Conservation (phyloP, 2,888 invertebrate species). For the Pyrgus malvae region DNA sequence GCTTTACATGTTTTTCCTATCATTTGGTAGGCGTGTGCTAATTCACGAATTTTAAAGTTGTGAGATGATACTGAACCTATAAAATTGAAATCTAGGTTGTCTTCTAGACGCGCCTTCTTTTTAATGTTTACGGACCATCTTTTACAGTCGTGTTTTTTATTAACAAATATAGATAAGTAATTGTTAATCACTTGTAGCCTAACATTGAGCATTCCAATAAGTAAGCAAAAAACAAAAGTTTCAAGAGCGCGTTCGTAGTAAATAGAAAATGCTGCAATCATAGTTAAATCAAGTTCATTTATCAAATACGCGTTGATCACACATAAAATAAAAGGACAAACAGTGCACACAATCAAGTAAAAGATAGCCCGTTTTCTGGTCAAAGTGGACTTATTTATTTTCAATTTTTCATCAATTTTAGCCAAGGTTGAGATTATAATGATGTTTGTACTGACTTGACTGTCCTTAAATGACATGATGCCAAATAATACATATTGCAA, state of each 20-base stretch:
- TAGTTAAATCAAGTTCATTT: not conserved
- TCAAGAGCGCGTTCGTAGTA: slow-evolving; percentile 27
- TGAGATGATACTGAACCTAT: slow-evolving; percentile 44
- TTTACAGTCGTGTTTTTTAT: slow-evolving; percentile 39
- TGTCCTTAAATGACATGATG: not conserved
- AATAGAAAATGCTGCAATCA: slow-evolving; percentile 1
- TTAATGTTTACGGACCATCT: slow-evolving; percentile 8
- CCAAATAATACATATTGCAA: slow-evolving; percentile 9
- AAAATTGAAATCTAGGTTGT: slow-evolving; percentile 39
- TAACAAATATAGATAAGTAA: slow-evolving; percentile 47
- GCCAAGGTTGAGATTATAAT: slow-evolving; percentile 16
- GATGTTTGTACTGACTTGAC: slow-evolving; percentile 1
- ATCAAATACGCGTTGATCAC: not conserved
- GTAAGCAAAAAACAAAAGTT: slow-evolving; percentile 43
- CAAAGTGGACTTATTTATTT: not conserved
- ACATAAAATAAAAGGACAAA: slow-evolving; percentile 14
- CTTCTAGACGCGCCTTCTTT: not conserved
- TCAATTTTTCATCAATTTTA: slow-evolving; percentile 23
- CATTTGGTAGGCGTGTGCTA: slow-evolving; percentile 49
- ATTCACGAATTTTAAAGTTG: slow-evolving; percentile 51
- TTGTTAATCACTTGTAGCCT: slow-evolving; percentile 50
- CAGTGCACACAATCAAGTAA: not conserved
- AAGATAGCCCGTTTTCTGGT: not conserved
- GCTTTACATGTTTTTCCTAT: slow-evolving; percentile 47
- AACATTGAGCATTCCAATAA: slow-evolving; percentile 44